Evolutionary conservation across 2,888 invertebrate species (phyloP).

Genomic region (Phengaris arion): DNA sequence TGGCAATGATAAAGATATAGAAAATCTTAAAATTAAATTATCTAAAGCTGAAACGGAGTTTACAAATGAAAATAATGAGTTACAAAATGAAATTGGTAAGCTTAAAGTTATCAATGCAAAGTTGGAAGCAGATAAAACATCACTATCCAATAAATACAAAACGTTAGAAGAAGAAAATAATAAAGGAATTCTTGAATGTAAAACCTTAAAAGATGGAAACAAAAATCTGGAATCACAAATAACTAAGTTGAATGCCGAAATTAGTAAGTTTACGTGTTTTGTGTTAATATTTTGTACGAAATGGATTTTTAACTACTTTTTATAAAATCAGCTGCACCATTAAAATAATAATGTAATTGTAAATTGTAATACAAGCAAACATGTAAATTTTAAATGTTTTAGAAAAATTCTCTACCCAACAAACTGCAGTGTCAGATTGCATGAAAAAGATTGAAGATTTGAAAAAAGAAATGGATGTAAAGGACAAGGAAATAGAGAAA

Average conservation of each 20-base stretch:
- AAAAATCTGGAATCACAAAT: constrained; percentile 81
- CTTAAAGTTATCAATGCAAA: constrained; percentile 73
- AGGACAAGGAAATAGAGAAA: constrained; percentile 82
- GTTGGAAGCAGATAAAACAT: constrained; percentile 69
- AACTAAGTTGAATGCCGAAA: constrained; percentile 78
- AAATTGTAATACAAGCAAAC: not conserved
- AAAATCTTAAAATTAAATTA: constrained; percentile 75
- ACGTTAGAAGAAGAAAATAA: constrained; percentile 63
- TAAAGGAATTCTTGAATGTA: constrained; percentile 64
- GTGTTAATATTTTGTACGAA: not conserved
- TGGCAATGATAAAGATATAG: constrained; percentile 73
- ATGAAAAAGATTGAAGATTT: constrained; percentile 83
- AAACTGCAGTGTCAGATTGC: constrained; percentile 75
- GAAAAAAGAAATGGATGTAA: constrained; percentile 81
- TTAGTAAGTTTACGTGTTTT: constrained; percentile 69
- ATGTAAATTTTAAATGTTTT: constrained; percentile 38
- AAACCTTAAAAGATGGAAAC: constrained; percentile 82
- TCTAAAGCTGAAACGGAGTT: constrained; percentile 73
- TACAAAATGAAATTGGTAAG: constrained; percentile 73
- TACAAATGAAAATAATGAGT: constrained; percentile 72
- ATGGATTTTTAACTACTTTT: not conserved
- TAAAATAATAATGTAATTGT: not conserved
- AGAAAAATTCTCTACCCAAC: constrained; percentile 79
- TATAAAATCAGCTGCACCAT: not conserved
- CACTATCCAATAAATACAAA: constrained; percentile 56